Conservation (phyloP, 1,140 invertebrate species). For the Drosophila oshimai region DNA sequence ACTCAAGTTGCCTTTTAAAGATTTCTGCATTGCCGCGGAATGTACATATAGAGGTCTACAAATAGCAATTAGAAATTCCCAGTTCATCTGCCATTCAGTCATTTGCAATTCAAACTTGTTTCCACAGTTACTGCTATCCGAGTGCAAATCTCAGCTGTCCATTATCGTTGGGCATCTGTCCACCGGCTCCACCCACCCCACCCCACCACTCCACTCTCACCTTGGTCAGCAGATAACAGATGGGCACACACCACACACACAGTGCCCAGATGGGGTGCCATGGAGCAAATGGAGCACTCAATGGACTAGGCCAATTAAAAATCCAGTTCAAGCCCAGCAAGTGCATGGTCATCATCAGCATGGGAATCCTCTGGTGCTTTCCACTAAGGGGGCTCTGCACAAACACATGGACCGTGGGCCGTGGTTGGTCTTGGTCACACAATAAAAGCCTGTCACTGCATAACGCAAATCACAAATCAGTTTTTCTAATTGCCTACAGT, state of each 20-base stretch:
- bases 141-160: conserved; percentile 44
- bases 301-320: conserved; percentile 59
- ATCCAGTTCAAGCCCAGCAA: conserved; percentile 44
- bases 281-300: conserved; percentile 39
- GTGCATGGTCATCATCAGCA: conserved; percentile 2
- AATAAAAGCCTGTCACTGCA: conserved; percentile 27
- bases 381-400: not conserved
- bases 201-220: not conserved
- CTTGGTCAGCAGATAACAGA: not conserved
- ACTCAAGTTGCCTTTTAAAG: not conserved
- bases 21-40: not conserved
- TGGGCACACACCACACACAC: too few relatives aligned
- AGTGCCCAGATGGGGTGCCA: not conserved
- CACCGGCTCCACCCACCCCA: not conserved
- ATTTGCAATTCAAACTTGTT: conserved; percentile 44
- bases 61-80: conserved; percentile 6
- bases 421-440: not conserved
- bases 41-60: not conserved
- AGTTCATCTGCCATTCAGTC: conserved; percentile 15
- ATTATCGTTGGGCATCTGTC: conserved; percentile 29
- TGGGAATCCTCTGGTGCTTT: not conserved
- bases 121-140: conserved; percentile 39
- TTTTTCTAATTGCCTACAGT: not conserved
- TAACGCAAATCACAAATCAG: conserved; percentile 29
- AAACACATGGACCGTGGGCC: conserved; percentile 9